Percentiles rank a stretch among this genome's conserved stretches.
Conservation (phyloP, 2,113 vertebrate genomes). For the Mustela lutreola region DNA sequence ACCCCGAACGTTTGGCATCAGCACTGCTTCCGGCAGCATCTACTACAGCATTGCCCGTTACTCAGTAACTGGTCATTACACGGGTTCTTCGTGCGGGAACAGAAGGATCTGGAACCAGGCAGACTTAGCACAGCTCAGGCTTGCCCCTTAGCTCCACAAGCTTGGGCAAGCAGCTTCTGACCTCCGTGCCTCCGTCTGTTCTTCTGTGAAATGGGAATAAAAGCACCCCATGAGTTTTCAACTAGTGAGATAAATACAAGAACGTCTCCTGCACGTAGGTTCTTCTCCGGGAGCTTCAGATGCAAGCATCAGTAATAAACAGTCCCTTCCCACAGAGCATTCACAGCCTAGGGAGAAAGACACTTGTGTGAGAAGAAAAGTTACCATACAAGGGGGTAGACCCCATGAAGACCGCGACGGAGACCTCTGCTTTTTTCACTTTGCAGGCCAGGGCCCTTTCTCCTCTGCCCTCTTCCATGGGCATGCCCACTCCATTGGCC, state of each 20-base stretch:
- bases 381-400: neutral
- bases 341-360: neutral
- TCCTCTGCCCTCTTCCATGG: neutral
- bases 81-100: fast-evolving
- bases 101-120: neutral
- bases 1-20: neutral
- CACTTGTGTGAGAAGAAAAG: neutral
- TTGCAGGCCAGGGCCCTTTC: neutral
- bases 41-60: neutral
- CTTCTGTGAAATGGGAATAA: neutral
- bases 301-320: neutral
- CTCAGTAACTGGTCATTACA: neutral
- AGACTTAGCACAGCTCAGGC: no score
- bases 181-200: neutral
- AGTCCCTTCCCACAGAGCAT: neutral
- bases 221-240: neutral
- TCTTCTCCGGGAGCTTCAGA: neutral
- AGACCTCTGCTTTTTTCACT: neutral
- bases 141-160: neutral
- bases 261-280: neutral
- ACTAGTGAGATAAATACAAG: neutral
- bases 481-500: neutral
- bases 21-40: neutral
- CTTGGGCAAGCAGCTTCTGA: neutral
- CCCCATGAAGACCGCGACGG: neutral